These are phyloP conservation scores for Hydroisotoma schaefferi DNA, from an alignment of 2,888 invertebrate genomes.

Conservation along the genomic window DNA sequence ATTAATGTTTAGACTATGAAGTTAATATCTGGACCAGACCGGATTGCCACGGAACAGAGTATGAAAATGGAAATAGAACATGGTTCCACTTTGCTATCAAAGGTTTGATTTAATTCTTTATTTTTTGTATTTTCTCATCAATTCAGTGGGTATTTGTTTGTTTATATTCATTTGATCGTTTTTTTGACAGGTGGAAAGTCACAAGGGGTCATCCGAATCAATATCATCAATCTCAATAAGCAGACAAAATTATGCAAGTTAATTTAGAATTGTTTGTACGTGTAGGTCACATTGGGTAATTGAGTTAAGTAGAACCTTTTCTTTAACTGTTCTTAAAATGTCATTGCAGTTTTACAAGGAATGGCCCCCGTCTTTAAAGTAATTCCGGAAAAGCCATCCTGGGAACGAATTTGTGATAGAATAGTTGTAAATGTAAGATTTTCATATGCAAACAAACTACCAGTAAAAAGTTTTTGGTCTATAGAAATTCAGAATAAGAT, in stretches of 20 bases:
- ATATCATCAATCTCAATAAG: conserved; percentile 80
- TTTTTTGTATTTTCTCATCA: too few relatives aligned
- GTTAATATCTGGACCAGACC: conserved; percentile 87
- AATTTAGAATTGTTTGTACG: neutral
- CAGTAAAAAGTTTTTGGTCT: neutral
- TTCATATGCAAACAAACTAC: neutral
- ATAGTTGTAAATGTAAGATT: conserved; percentile 39
- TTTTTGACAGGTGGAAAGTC: conserved; percentile 47
- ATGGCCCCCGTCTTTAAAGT: conserved; percentile 78
- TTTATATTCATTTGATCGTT: neutral
- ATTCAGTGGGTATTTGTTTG: too few relatives aligned
- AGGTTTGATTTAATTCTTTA: too few relatives aligned
- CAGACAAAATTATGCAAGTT: conserved; percentile 73
- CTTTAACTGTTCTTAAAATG: neutral
- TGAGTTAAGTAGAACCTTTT: neutral
- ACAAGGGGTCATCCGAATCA: conserved; percentile 64
- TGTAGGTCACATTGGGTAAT: neutral
- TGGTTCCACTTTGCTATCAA: conserved; percentile 89
- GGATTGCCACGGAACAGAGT: conserved; percentile 81
- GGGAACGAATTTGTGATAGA: conserved; percentile 62
- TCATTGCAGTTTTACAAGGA: conserved; percentile 66
- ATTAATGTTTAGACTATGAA: conserved; percentile 62
- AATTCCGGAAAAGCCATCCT: conserved; percentile 71
- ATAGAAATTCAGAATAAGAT: too few relatives aligned
- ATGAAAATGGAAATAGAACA: conserved; percentile 82